Percentiles rank a stretch among this genome's conserved stretches.
Evolutionary conservation across 1,140 invertebrate species (phyloP).

Genomic region (Platyura marginata): DNA sequence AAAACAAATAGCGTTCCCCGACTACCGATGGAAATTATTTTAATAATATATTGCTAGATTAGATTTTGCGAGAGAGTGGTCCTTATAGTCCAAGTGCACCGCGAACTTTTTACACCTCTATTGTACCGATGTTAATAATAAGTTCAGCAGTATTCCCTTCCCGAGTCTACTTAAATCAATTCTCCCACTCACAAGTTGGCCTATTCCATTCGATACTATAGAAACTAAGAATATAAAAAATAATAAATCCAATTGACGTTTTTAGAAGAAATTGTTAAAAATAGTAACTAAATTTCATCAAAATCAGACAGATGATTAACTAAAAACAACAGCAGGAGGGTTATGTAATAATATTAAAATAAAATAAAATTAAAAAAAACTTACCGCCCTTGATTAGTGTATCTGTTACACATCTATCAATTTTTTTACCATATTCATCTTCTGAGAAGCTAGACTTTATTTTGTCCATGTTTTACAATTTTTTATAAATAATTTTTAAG

Average conservation of each 20-base stretch:
- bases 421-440: slow-evolving; percentile 33
- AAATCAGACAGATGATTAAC: background rate
- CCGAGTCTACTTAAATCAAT: no score
- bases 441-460: slow-evolving; percentile 13
- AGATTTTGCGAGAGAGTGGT: background rate
- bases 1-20: background rate
- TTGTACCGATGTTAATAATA: no score
- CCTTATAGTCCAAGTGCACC: no score
- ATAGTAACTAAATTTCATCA: background rate
- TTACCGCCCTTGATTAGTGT: slow-evolving; percentile 39
- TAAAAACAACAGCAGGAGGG: background rate
- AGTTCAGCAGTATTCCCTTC: no score
- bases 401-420: slow-evolving; percentile 41
- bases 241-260: background rate
- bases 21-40: background rate
- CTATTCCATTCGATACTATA: no score
- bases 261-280: background rate
- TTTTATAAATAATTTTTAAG: no score
- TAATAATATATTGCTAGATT: background rate
- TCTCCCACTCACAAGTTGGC: no score
- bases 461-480: no score
- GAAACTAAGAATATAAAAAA: background rate
- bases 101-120: no score
- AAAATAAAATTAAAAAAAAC: slow-evolving; percentile 4
- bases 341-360: background rate